Conservation (phyloP, 2,797 vertebrate species). For the Platalea minor region DNA sequence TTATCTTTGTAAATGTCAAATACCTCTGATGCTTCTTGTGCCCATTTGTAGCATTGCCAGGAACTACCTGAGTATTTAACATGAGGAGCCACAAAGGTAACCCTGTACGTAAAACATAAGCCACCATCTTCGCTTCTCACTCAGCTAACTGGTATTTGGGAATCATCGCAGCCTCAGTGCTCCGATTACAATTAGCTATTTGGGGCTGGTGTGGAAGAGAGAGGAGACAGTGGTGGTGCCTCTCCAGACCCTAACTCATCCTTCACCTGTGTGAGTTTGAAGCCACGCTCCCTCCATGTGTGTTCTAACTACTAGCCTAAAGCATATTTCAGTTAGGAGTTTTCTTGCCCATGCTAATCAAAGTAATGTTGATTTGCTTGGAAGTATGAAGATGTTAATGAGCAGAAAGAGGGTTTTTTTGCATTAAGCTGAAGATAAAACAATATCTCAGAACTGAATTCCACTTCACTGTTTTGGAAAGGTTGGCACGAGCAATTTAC, state of each 20-base stretch:
- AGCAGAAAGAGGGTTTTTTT: not conserved
- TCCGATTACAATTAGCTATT: not conserved
- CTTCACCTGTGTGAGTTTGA: not conserved
- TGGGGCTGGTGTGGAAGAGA: not conserved
- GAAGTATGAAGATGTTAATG: not conserved
- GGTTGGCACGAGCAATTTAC: not conserved
- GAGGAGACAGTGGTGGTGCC: not conserved
- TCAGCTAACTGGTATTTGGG: not conserved
- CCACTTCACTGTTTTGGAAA: not conserved
- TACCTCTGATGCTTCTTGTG: not conserved
- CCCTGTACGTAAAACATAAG: not conserved
- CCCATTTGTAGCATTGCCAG: not conserved
- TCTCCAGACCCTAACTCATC: no score
- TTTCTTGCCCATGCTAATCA: not conserved
- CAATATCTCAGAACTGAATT: not conserved
- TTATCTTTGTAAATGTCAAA: not conserved
- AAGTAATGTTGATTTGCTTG: not conserved
- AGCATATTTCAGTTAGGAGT: not conserved
- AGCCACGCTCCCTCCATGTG: accelerated
- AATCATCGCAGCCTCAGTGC: not conserved
- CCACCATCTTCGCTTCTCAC: not conserved
- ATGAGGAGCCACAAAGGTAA: not conserved
- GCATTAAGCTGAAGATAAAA: not conserved
- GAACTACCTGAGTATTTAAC: not conserved
- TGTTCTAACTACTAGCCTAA: not conserved